A percentile compares a stretch with the other conserved stretches of the same genome.
Evolutionary conservation across 2,113 vertebrate species (phyloP).

Genomic region (Ranitomeya variabilis): DNA sequence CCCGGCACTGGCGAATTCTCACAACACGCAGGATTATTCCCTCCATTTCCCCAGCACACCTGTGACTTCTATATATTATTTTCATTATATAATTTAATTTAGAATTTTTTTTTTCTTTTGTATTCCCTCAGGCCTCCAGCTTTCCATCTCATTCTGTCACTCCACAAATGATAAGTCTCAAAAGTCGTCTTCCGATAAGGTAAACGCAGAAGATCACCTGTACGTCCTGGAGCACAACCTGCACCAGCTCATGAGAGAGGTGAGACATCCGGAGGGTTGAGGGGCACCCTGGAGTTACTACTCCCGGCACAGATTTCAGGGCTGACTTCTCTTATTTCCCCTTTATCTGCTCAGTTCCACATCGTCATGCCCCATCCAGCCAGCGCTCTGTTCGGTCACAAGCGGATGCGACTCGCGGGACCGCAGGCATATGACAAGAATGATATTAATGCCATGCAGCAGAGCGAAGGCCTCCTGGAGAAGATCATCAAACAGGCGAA

Average conservation of each 20-base stretch:
- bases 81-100: no score
- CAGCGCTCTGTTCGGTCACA: slow-evolving; percentile 92
- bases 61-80: no score
- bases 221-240: slow-evolving; percentile 96
- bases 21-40: no score
- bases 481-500: slow-evolving; percentile 99
- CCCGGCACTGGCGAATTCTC: no score
- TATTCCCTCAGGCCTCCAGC: slow-evolving; percentile 80
- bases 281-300: background rate
- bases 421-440: slow-evolving; percentile 92
- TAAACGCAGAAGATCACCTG: slow-evolving; percentile 89
- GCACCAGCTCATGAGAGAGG: slow-evolving; percentile 97
- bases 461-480: slow-evolving; percentile 91
- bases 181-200: slow-evolving; percentile 81
- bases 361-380: slow-evolving; percentile 93
- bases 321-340: background rate
- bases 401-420: slow-evolving; percentile 89
- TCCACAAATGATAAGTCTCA: slow-evolving; percentile 88
- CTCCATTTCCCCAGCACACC: no score
- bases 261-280: slow-evolving; percentile 60
- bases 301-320: background rate
- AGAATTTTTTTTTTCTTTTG: no score
- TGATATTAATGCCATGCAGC: slow-evolving; percentile 85
- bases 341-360: slow-evolving; percentile 81
- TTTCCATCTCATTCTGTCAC: slow-evolving; percentile 95